Evolutionary conservation across 2,797 vertebrate species (phyloP), one percentile per base, ranked within the genome.

Genomic region (Adrianichthys oophorus): DNA sequence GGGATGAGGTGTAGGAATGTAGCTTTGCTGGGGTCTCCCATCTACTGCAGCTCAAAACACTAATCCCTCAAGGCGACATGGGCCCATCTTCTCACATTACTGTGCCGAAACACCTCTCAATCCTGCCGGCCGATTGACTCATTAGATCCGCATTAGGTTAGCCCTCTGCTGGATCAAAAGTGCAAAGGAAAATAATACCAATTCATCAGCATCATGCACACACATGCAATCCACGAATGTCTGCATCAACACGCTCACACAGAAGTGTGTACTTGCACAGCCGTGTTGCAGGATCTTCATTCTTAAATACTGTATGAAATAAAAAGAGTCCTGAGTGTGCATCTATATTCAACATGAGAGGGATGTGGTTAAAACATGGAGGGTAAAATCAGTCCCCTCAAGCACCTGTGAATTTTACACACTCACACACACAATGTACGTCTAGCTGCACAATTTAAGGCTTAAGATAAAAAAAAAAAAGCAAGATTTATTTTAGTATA

Each of bases 361-460:
- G 80, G 85, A 86, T 76, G 70, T 67, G 66, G 66, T 76, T 80
- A 80, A 92, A 90, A 91, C 91, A 93, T 93, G 91, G 76, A 86
- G 90, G 84, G 91, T 83, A 90, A 92, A 91, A 92, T 88, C 73
- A 83, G 76, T 87, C 89, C 91, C 89, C 89, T 90, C 72, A 85
- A 83, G 85, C 87, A 90, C 85, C 84, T 90, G 89, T 83, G 82
- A 85, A 85, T 68, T 67, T 75, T 61, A 66, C 64, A 49, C 44
- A 54, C 40, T n/a, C 24, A 7, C 51, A 48, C 26, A 57, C 18
- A 65, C 45, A 66, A 70, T 5, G 43, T 16, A 6, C 13, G 42
- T 8, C 45, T 32, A 41, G 47, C 13, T 4, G 46, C n/a, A 55
- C 40, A 10, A 57, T 24, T 68, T 72, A 59, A 52, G 69, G 7